Percentiles rank a stretch among this genome's conserved stretches.
These are phyloP conservation scores for Drosophila kambysellisi DNA, from an alignment of 2,888 invertebrate species.

Conservation along the genomic window DNA sequence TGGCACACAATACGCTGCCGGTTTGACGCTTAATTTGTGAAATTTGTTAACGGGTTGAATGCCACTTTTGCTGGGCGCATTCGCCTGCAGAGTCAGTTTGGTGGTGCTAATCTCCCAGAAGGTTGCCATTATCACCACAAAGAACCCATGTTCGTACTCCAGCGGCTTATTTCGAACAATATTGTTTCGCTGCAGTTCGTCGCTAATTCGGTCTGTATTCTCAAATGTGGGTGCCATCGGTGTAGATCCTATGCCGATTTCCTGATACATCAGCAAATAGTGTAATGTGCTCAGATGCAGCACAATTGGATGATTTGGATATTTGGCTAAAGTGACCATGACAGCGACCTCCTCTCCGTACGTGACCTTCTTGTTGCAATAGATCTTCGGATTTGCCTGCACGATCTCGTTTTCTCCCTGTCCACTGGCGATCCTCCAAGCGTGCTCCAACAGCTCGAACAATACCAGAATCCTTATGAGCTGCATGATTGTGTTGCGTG, in stretches of 20 bases:
- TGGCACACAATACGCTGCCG: slow-evolving; percentile 20
- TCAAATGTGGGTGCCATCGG: neutral
- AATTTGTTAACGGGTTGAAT: neutral
- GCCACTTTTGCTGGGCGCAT: neutral
- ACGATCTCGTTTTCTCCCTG: neutral
- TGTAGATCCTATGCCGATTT: neutral
- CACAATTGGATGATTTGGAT: slow-evolving; percentile 4
- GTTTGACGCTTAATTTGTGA: neutral
- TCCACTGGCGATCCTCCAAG: no score
- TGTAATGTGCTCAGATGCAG: slow-evolving; percentile 6
- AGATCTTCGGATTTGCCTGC: neutral
- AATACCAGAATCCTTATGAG: neutral
- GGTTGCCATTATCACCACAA: slow-evolving; percentile 9
- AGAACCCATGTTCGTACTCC: slow-evolving; percentile 3
- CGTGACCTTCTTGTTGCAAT: neutral
- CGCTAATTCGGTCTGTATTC: neutral
- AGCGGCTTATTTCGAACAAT: slow-evolving; percentile 2
- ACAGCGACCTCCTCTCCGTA: slow-evolving; percentile 12
- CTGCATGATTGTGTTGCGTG: slow-evolving; percentile 16
- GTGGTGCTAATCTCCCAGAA: slow-evolving; percentile 25
- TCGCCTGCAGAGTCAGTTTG: neutral
- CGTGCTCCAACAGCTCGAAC: neutral
- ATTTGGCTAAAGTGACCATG: slow-evolving; percentile 15
- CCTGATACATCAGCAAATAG: slow-evolving; percentile 32
- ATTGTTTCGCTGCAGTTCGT: neutral